Conservation (phyloP, 2,888 invertebrate genomes). For the Agrotis segetum region DNA sequence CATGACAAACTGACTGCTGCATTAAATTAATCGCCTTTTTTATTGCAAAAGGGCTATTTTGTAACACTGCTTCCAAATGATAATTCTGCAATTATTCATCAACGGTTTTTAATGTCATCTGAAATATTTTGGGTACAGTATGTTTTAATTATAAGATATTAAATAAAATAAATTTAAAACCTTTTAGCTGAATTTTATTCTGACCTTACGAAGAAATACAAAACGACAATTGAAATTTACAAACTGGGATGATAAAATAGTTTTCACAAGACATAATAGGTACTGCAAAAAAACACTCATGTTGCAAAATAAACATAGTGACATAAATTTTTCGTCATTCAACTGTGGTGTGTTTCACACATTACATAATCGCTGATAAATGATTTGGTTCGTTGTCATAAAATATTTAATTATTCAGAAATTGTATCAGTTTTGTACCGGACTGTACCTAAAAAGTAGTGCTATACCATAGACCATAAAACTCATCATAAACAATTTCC, state of each 20-base stretch:
- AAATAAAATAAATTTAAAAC: constrained; percentile 31
- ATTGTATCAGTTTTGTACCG: neutral
- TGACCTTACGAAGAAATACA: neutral
- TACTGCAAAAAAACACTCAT: no score
- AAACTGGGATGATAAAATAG: neutral
- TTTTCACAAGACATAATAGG: no score
- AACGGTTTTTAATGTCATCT: constrained; percentile 34
- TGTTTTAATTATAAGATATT: constrained; percentile 21
- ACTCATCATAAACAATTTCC: constrained; percentile 27
- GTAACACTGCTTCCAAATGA: constrained; percentile 43
- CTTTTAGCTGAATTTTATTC: neutral
- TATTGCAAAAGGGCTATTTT: constrained; percentile 45
- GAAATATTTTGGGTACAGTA: constrained; percentile 42
- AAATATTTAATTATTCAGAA: neutral
- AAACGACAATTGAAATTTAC: neutral
- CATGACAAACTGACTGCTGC: constrained; percentile 81
- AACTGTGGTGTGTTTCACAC: neutral
- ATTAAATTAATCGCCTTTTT: constrained; percentile 49
- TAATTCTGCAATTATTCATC: constrained; percentile 24
- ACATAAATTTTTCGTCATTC: no score
- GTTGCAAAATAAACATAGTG: no score
- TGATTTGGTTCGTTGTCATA: neutral
- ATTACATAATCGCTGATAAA: no score
- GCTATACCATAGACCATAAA: no score
- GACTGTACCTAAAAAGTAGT: neutral